Evolutionary conservation across 2,888 invertebrate species (phyloP).

Genomic region (Zele albiditarsus): DNA sequence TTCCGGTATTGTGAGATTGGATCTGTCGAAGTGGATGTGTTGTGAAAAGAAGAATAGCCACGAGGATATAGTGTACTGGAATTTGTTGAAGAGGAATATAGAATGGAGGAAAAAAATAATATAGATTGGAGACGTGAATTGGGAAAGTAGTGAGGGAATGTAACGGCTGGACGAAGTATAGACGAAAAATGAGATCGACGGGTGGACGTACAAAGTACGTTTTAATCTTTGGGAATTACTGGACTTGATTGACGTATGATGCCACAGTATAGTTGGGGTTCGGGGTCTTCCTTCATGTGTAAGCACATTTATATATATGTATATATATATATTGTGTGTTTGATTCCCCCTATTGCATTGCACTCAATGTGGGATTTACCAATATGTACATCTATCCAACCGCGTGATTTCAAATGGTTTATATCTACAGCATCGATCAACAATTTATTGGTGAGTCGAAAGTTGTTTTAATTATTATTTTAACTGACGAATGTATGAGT

Average conservation of each 20-base stretch:
- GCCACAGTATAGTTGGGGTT: constrained; percentile 42
- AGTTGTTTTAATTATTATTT: not conserved
- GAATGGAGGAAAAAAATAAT: not conserved
- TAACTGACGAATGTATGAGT: too few species aligned
- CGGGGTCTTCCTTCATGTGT: constrained; percentile 29
- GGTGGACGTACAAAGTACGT: constrained; percentile 45
- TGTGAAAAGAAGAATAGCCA: not conserved
- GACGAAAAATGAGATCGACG: constrained; percentile 31
- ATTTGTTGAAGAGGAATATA: not conserved
- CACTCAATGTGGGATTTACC: constrained; percentile 49
- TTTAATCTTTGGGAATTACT: constrained; percentile 64
- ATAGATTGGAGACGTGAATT: not conserved
- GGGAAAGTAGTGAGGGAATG: not conserved
- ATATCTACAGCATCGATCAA: constrained; percentile 18
- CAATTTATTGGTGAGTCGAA: constrained; percentile 19
- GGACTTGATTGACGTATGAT: constrained; percentile 63
- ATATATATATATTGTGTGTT: constrained; percentile 22
- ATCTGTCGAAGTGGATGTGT: not conserved
- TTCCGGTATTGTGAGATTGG: not conserved
- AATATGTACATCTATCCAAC: constrained; percentile 37
- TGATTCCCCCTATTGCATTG: constrained; percentile 36
- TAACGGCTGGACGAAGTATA: constrained; percentile 7
- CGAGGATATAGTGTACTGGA: not conserved
- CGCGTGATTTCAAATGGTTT: constrained; percentile 38
- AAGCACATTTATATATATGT: constrained; percentile 11